These are phyloP conservation scores for Zoanthus sociatus DNA, from an alignment of 92 coral and sea anemone genomes.

Conservation along the genomic window DNA sequence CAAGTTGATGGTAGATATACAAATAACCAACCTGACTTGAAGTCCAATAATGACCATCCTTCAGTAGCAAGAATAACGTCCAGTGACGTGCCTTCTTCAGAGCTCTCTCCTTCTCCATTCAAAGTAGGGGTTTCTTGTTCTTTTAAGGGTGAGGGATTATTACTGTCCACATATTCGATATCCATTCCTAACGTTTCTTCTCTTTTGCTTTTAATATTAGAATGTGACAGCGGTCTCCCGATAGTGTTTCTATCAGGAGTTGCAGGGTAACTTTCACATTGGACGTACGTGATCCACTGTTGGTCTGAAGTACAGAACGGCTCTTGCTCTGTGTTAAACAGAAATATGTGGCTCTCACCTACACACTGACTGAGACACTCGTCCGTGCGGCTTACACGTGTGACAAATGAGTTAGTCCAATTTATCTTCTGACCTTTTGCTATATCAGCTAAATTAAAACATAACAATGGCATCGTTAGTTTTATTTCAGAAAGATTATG, in stretches of 20 bases:
- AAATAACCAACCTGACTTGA: not conserved
- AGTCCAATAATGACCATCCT: not conserved
- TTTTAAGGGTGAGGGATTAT: not conserved
- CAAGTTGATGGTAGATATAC: too few species aligned
- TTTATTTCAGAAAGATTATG: too few species aligned
- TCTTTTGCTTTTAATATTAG: not conserved
- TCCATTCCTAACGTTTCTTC: not conserved
- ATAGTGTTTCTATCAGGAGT: not conserved
- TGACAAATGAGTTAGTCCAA: not conserved
- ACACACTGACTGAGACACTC: conserved; percentile 8
- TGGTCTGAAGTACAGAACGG: not conserved
- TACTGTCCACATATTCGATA: not conserved
- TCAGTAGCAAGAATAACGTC: conserved; percentile 7
- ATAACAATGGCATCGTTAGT: too few species aligned
- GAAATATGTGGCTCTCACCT: conserved; percentile 32
- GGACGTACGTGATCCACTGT: not conserved
- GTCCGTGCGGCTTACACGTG: not conserved
- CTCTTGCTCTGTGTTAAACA: conserved; percentile 21
- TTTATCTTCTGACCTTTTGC: not conserved
- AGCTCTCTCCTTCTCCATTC: not conserved
- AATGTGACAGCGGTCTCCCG: not conserved
- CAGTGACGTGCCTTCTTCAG: conserved; percentile 1
- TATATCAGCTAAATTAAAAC: not conserved
- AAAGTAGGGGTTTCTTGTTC: not conserved
- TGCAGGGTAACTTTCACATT: not conserved